Evolutionary conservation across 1,140 invertebrate genomes (phyloP).

Genomic region (Caenorhabditis inopinata): DNA sequence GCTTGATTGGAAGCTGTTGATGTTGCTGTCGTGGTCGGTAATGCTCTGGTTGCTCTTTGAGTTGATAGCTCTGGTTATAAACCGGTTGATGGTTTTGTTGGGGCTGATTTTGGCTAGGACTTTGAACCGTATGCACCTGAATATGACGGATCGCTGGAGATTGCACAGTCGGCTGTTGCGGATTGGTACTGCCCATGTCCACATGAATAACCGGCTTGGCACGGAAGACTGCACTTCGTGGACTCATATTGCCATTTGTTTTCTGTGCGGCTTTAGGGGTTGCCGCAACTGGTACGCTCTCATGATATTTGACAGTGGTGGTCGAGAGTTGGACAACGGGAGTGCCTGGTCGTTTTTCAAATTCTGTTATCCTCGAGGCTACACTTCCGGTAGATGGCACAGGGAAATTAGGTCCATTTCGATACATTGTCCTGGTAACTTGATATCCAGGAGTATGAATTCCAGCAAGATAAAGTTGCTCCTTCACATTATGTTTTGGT

Average conservation of each 20-base stretch:
- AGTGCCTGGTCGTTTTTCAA: constrained; percentile 55
- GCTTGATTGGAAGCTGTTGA: constrained; percentile 16
- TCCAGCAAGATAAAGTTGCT: constrained; percentile 54
- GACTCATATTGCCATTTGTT: constrained; percentile 47
- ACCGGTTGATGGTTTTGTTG: background rate
- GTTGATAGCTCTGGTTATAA: background rate
- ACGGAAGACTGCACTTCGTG: constrained; percentile 52
- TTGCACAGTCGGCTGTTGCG: background rate
- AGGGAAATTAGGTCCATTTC: constrained; percentile 30
- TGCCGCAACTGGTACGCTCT: constrained; percentile 21
- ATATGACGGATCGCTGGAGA: background rate
- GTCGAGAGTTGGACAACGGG: constrained; percentile 49
- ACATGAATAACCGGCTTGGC: constrained; percentile 56
- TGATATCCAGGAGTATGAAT: constrained; percentile 35
- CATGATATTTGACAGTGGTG: constrained; percentile 24
- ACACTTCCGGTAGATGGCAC: constrained; percentile 54
- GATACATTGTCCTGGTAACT: constrained; percentile 8
- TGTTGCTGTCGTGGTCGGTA: background rate
- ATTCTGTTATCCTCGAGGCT: constrained; percentile 52
- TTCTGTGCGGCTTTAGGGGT: constrained; percentile 11
- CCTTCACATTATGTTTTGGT: constrained; percentile 56
- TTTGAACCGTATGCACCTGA: background rate
- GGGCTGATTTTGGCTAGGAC: background rate
- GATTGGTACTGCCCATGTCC: constrained; percentile 38
- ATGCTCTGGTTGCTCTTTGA: background rate